A percentile compares a stretch with the other conserved stretches of the same genome.
Conservation (phyloP, 2,888 invertebrate species). For the Dichetophora obliterata region DNA sequence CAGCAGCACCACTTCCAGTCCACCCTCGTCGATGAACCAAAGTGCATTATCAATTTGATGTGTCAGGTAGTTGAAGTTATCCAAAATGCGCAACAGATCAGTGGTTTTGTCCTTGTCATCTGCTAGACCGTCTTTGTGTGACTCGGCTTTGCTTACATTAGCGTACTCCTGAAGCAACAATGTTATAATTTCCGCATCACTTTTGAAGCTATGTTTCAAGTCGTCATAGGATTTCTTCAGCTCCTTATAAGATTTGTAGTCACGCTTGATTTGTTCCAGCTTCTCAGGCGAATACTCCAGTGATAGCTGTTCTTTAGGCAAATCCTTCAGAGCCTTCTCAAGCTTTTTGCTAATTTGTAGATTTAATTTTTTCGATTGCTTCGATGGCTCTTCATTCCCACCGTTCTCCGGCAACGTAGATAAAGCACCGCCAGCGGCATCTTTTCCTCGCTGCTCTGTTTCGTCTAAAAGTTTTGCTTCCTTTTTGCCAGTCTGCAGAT, state of each 20-base stretch:
- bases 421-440: slow-evolving; percentile 47
- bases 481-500: slow-evolving; percentile 80
- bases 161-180: slow-evolving; percentile 70
- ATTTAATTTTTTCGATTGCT: slow-evolving; percentile 32
- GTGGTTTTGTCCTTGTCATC: slow-evolving; percentile 44
- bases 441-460: slow-evolving; percentile 60
- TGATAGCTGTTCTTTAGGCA: slow-evolving; percentile 57
- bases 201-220: slow-evolving; percentile 76
- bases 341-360: slow-evolving; percentile 58
- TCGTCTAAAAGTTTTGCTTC: slow-evolving; percentile 82
- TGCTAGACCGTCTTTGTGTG: slow-evolving; percentile 40
- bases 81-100: slow-evolving; percentile 66
- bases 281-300: slow-evolving; percentile 63
- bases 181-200: slow-evolving; percentile 77
- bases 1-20: slow-evolving; percentile 74
- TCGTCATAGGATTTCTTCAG: slow-evolving; percentile 76
- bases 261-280: slow-evolving; percentile 65
- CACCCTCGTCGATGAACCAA: slow-evolving; percentile 77
- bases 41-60: slow-evolving; percentile 84
- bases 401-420: slow-evolving; percentile 44
- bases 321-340: slow-evolving; percentile 68
- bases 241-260: slow-evolving; percentile 75
- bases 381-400: slow-evolving; percentile 19
- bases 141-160: slow-evolving; percentile 60
- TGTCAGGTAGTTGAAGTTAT: slow-evolving; percentile 80